phyloP scores from a whole-genome alignment of 2,113 vertebrate species.

The Trogon melanurus region DNA sequence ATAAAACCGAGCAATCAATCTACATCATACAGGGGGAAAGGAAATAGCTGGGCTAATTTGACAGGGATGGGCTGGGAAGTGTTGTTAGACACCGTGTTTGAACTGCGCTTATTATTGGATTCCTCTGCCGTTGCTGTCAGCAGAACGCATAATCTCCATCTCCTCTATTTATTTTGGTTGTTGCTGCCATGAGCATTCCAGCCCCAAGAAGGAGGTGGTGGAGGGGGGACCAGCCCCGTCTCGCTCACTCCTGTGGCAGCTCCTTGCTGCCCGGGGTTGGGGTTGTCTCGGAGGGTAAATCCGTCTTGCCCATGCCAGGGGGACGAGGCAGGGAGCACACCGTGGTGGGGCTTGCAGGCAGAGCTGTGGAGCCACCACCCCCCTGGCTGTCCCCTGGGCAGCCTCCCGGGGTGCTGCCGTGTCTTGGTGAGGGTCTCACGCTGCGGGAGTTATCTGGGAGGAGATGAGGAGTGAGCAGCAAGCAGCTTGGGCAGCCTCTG shows the following conservation, averaged over 20 bases:
- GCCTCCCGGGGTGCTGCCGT: rapidly evolving
- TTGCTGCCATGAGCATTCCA: not conserved
- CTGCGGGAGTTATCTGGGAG: rapidly evolving
- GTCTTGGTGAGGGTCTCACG: rapidly evolving
- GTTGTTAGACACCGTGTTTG: conserved; percentile 21
- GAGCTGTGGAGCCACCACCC: rapidly evolving
- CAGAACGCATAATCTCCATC: not conserved
- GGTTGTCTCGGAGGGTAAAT: not conserved
- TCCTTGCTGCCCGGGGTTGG: not conserved
- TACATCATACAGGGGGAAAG: conserved; percentile 35
- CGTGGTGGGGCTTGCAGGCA: not conserved
- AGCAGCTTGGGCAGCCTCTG: not conserved
- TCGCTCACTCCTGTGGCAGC: rapidly evolving
- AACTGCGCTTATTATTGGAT: conserved; percentile 14
- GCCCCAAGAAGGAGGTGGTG: not conserved
- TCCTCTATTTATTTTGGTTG: not conserved
- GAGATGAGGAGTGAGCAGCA: not conserved
- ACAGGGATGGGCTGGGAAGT: conserved; percentile 3
- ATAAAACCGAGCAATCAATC: conserved; percentile 74
- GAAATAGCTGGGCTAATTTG: conserved; percentile 50
- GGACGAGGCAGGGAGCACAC: rapidly evolving
- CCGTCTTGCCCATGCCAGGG: not conserved
- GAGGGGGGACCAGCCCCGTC: not conserved
- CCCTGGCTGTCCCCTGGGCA: not conserved
- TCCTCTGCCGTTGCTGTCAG: not conserved